Evolutionary conservation across 2,888 invertebrate species (phyloP), one percentile per base, ranked within the genome.

Genomic region (Xylota sylvarum): DNA sequence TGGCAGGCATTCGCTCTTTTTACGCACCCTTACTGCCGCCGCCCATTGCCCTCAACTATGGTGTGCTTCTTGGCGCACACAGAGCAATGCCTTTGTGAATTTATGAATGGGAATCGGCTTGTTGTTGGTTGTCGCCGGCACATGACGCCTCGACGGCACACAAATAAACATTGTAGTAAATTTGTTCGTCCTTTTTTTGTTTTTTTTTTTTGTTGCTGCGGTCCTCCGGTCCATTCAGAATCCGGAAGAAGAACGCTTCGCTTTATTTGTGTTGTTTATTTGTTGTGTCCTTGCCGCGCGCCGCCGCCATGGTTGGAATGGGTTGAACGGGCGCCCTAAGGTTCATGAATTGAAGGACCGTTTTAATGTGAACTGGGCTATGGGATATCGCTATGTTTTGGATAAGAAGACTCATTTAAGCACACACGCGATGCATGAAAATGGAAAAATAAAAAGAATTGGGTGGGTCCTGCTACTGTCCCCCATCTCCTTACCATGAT

Each of bases 161-260:
- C 81, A 86, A 77, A 86, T 86, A 86, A 86, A 86, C 85, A 86
- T 81, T 77, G 85, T 86, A 86, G 85, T 86, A 86, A 77, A 77
- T 81, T 77, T 37, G 65, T 70, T 43, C 60, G 48, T 70, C 69
- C 64, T 73, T 70, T 37, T 37, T 37, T 37, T 0, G 1, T 5
- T 37, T 7, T 37, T 37, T 3, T 37, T 7, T 37, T 37, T 3
- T 37, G 37, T 37, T 40, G 32, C 14, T 60, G 43, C 14, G 67
- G 64, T 74, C 58, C 62, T 65, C 30, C 19, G 72, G 62, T 76
- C 81, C 85, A 86, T 86, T 86, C 85, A 86, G 81, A 81, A 77
- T 86, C 77, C 85, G 85, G 81, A 86, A 86, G 85, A 85, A 76
- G 79, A 79, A 72, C 56, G 40, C 35, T 79, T 40, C 32, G 72